Percentiles rank a stretch among this genome's conserved stretches.
phyloP scores from a whole-genome alignment of 2,113 vertebrate genomes.

The Apeltes quadracus region DNA sequence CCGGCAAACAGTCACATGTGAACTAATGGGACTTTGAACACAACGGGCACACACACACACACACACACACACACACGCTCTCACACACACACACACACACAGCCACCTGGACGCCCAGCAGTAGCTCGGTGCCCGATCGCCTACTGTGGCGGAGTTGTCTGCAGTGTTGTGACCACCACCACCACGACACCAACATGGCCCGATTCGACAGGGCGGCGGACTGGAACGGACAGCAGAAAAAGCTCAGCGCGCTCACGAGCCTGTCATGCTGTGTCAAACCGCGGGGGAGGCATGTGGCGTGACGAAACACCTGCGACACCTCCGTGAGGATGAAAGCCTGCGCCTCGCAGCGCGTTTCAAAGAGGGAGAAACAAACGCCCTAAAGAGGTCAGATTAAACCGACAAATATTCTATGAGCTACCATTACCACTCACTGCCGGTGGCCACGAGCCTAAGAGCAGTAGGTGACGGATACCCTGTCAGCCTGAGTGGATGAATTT shows the following conservation, averaged over 20 bases:
- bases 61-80: no score
- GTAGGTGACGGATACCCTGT: no score
- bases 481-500: not conserved
- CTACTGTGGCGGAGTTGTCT: conserved; percentile 4
- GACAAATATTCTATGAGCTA: conserved; percentile 34
- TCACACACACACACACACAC: no score
- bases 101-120: conserved; percentile 45
- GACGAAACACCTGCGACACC: conserved; percentile 40
- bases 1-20: conserved; percentile 14
- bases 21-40: conserved; percentile 21
- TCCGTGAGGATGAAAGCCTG: conserved; percentile 40
- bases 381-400: conserved; percentile 38
- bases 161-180: conserved; percentile 4
- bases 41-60: conserved; percentile 4
- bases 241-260: conserved; percentile 12
- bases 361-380: conserved; percentile 27
- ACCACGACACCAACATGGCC: conserved; percentile 16
- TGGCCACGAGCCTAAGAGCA: no score
- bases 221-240: conserved; percentile 28
- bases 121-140: conserved; percentile 28
- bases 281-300: conserved; percentile 20
- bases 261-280: conserved; percentile 29
- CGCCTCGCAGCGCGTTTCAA: conserved; percentile 4
- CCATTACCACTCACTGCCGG: conserved; percentile 19
- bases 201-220: conserved; percentile 44